These are phyloP conservation scores for Gerris buenoi DNA, from an alignment of 1,140 invertebrate species.

Conservation along the genomic window DNA sequence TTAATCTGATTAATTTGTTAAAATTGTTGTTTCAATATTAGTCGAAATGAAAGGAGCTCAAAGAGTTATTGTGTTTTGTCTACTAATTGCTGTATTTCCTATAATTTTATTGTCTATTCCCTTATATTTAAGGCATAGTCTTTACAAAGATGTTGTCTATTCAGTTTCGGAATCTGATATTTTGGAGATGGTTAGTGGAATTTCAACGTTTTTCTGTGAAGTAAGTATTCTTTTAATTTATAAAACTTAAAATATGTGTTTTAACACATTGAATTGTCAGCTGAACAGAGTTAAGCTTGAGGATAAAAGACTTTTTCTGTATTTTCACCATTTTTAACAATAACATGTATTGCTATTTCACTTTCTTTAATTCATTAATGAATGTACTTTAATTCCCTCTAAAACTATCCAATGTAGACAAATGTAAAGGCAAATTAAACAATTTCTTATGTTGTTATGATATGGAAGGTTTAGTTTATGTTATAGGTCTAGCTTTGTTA, in stretches of 20 bases:
- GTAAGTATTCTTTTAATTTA: slow-evolving; percentile 25
- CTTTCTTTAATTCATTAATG: not conserved
- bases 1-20: too few species aligned
- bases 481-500: too few species aligned
- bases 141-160: slow-evolving; percentile 55
- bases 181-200: slow-evolving; percentile 56
- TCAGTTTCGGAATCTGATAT: slow-evolving; percentile 65
- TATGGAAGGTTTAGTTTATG: too few species aligned
- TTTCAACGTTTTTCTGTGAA: slow-evolving; percentile 59
- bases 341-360: too few species aligned
- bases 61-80: slow-evolving; percentile 54
- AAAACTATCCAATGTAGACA: too few species aligned
- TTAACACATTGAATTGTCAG: not conserved
- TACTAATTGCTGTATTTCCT: slow-evolving; percentile 53
- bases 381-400: not conserved
- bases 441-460: too few species aligned
- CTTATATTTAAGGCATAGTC: slow-evolving; percentile 53
- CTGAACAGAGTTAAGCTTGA: not conserved
- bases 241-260: not conserved
- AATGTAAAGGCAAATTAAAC: too few species aligned
- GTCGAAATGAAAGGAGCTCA: slow-evolving; percentile 49
- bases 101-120: slow-evolving; percentile 52
- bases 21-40: too few species aligned
- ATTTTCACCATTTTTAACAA: too few species aligned
- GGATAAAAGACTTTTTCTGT: too few species aligned